phyloP scores from a whole-genome alignment of 2,797 vertebrate species.

The Clarias pachynema region DNA sequence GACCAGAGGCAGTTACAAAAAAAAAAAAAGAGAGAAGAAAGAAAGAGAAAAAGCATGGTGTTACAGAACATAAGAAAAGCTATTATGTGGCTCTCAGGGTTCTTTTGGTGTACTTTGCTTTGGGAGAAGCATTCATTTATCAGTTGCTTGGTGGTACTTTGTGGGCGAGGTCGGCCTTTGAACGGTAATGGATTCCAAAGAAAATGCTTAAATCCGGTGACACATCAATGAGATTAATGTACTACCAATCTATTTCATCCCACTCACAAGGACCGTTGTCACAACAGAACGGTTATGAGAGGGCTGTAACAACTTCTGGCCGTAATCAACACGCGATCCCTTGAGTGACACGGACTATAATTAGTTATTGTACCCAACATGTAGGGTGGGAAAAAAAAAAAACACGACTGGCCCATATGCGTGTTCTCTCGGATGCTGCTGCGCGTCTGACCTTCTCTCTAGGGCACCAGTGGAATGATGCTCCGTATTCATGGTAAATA shows the following conservation, averaged over 20 bases:
- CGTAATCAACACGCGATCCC: conserved; percentile 61
- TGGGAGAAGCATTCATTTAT: conserved; percentile 65
- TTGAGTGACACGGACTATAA: conserved; percentile 70
- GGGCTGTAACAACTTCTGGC: conserved; percentile 65
- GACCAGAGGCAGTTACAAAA: conserved; percentile 17
- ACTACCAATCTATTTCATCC: conserved; percentile 48
- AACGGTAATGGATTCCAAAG: conserved; percentile 54
- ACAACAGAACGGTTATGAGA: conserved; percentile 56
- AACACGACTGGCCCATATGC: background rate
- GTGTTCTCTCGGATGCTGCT: conserved; percentile 55
- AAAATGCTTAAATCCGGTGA: conserved; percentile 54
- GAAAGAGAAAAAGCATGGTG: conserved; percentile 38
- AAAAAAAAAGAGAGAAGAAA: too few species aligned
- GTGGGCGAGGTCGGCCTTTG: conserved; percentile 52
- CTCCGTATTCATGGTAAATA: conserved; percentile 54
- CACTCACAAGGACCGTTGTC: conserved; percentile 63
- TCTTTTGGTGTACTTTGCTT: conserved; percentile 62
- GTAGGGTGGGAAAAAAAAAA: conserved; percentile 69
- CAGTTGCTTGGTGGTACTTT: conserved; percentile 56
- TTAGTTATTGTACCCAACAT: conserved; percentile 74
- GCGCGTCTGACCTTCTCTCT: conserved; percentile 64
- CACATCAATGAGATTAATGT: conserved; percentile 64
- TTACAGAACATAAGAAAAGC: conserved; percentile 53
- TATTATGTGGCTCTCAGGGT: conserved; percentile 59
- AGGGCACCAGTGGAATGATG: conserved; percentile 56